These are phyloP conservation scores for Psophia crepitans DNA, from an alignment of 2,113 vertebrate species.

Conservation along the genomic window DNA sequence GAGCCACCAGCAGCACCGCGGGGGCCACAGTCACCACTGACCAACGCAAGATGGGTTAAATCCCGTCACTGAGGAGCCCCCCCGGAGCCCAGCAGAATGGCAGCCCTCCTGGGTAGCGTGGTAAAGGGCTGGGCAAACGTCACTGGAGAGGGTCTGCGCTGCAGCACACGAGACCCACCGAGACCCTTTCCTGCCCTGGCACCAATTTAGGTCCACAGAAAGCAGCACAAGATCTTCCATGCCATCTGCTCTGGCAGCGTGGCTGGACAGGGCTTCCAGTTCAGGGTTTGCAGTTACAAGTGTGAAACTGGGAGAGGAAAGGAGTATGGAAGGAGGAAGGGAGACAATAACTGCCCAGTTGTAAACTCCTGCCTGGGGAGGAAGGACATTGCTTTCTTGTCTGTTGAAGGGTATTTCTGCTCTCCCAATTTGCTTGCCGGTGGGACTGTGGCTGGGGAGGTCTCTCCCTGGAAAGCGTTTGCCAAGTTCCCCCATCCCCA, in stretches of 20 bases:
- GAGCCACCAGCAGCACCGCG: not conserved
- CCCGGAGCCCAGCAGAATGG: rapidly evolving
- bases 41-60: not conserved
- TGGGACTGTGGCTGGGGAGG: not conserved
- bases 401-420: not conserved
- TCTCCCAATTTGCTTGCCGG: not conserved
- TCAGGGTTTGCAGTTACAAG: not conserved
- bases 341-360: not conserved
- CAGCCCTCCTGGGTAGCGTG: not conserved
- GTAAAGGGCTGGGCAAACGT: not conserved
- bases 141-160: not conserved
- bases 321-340: not conserved
- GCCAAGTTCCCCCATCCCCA: not conserved
- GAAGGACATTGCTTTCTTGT: not conserved
- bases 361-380: not conserved
- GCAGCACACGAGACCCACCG: not conserved
- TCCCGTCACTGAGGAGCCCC: rapidly evolving
- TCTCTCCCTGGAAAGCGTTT: not conserved
- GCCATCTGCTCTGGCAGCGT: rapidly evolving
- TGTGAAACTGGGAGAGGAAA: not conserved
- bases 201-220: not conserved
- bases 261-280: not conserved
- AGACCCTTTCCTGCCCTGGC: not conserved
- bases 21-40: not conserved
- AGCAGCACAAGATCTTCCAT: rapidly evolving